A percentile compares a stretch with the other conserved stretches of the same genome.
Evolutionary conservation across 2,888 invertebrate genomes (phyloP).

Genomic region (Meta bourneti): DNA sequence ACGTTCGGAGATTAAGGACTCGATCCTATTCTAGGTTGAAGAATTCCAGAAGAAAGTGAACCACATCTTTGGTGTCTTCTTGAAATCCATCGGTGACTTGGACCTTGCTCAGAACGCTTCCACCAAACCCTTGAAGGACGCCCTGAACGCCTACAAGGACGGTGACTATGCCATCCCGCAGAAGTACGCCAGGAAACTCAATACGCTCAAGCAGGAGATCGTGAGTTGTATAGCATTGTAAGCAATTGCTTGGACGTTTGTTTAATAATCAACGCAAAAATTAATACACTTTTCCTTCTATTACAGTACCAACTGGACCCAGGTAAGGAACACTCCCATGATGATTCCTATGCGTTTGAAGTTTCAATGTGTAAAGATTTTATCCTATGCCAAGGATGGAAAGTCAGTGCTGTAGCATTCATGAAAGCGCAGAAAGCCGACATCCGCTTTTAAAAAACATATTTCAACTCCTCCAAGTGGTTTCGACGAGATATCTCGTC

Average conservation of each 20-base stretch:
- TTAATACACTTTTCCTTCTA: constrained; percentile 11
- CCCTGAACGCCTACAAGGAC: constrained; percentile 30
- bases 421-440: too few species aligned
- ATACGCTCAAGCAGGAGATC: constrained; percentile 11
- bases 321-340: background rate
- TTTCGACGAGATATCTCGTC: too few species aligned
- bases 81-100: constrained; percentile 25
- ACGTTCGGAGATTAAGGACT: too few species aligned
- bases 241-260: background rate
- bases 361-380: too few species aligned
- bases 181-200: constrained; percentile 44
- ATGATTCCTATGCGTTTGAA: too few species aligned
- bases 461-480: too few species aligned
- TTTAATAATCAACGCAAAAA: background rate
- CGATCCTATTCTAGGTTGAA: constrained; percentile 4
- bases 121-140: background rate
- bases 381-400: background rate
- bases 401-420: too few species aligned
- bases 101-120: constrained; percentile 5
- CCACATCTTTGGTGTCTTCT: background rate
- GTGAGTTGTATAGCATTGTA: constrained; percentile 26
- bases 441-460: too few species aligned
- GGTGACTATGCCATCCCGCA: constrained; percentile 19
- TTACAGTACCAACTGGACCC: background rate
- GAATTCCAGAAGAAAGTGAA: constrained; percentile 11